Conservation (phyloP, 2,888 invertebrate species). For the Tipula vernalis region DNA sequence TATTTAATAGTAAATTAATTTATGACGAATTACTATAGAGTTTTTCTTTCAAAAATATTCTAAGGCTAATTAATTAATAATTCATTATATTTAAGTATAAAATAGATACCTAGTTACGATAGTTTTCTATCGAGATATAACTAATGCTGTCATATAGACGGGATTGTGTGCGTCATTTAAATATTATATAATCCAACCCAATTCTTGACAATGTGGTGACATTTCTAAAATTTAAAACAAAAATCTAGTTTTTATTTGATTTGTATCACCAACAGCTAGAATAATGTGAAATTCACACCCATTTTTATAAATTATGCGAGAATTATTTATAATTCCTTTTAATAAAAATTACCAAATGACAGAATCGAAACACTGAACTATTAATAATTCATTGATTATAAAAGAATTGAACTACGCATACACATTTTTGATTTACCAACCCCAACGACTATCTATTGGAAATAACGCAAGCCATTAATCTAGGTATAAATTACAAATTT, state of each 20-base stretch:
- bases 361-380: background rate
- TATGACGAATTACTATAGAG: background rate
- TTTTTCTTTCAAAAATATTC: background rate
- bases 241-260: background rate
- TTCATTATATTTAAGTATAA: background rate
- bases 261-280: background rate
- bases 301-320: background rate
- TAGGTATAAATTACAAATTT: too few relatives aligned
- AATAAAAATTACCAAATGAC: background rate
- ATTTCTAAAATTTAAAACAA: background rate
- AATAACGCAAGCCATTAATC: too few relatives aligned
- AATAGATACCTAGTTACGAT: background rate
- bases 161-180: background rate
- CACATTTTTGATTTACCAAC: background rate
- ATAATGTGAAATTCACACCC: background rate
- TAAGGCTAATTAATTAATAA: background rate
- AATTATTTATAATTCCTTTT: background rate
- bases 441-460: too few relatives aligned
- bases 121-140: background rate
- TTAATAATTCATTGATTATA: background rate
- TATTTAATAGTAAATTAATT: background rate
- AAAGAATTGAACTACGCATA: background rate
- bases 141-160: background rate
- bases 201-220: background rate
- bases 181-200: background rate